A percentile compares a stretch with the other conserved stretches of the same genome.
Evolutionary conservation across 2,113 vertebrate genomes (phyloP).

Genomic region (Petrocephalus microphthalmus): DNA sequence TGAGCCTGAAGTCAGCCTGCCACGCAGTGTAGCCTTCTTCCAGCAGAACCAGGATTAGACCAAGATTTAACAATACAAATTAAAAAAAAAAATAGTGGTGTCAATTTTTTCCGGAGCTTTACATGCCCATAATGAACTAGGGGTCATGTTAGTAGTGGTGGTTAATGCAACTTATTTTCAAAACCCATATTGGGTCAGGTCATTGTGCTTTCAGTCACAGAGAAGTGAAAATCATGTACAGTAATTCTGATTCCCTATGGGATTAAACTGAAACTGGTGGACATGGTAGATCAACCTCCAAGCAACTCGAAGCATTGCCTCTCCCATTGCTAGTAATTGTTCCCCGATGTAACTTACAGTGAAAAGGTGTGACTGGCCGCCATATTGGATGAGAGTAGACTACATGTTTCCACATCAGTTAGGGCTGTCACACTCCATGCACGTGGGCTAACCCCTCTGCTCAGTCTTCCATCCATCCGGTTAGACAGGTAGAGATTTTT

Average conservation of each 20-base stretch:
- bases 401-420: not conserved
- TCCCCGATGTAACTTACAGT: not conserved
- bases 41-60: too few relatives aligned
- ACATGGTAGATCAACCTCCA: not conserved
- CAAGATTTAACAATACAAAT: too few relatives aligned
- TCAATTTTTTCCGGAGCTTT: too few relatives aligned
- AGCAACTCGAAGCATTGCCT: not conserved
- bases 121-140: not conserved
- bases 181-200: not conserved
- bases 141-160: not conserved
- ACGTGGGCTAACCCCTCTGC: not conserved
- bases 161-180: not conserved
- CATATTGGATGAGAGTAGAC: not conserved
- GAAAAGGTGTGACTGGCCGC: not conserved
- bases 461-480: not conserved
- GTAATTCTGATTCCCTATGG: not conserved
- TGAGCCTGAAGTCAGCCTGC: too few relatives aligned
- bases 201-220: not conserved
- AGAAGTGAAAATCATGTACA: not conserved
- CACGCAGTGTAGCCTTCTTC: too few relatives aligned
- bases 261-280: not conserved
- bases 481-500: not conserved
- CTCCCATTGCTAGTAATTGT: not conserved
- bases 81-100: too few relatives aligned
- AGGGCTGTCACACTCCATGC: not conserved